phyloP scores from a whole-genome alignment of 2,113 vertebrate genomes.

The Trinectes maculatus region DNA sequence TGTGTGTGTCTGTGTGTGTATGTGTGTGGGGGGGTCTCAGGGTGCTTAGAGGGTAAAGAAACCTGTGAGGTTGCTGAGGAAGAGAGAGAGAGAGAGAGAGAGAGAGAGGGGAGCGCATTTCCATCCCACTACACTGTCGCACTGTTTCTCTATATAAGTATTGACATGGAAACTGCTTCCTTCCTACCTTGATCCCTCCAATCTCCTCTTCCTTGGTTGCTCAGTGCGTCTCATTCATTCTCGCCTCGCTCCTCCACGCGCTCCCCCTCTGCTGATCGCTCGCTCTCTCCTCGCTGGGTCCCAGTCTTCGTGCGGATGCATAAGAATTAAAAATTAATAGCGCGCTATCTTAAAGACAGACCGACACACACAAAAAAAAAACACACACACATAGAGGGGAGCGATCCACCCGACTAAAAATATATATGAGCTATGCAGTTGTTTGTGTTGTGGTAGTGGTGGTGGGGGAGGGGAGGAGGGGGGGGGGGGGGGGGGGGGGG shows the following conservation, averaged over 20 bases:
- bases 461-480: neutral
- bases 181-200: constrained; percentile 81
- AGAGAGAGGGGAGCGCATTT: too few relatives aligned
- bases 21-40: neutral
- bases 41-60: constrained; percentile 48
- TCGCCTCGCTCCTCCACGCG: constrained; percentile 59
- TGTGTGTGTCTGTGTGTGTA: too few relatives aligned
- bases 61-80: constrained; percentile 26
- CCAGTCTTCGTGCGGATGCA: constrained; percentile 82
- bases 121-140: too few relatives aligned
- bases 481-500: constrained; percentile 35
- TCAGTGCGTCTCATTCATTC: constrained; percentile 81
- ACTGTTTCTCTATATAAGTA: too few relatives aligned
- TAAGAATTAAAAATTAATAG: constrained; percentile 82
- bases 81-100: constrained; percentile 4
- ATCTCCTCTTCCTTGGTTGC: constrained; percentile 72
- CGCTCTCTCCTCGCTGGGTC: constrained; percentile 73
- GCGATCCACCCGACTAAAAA: constrained; percentile 51
- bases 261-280: constrained; percentile 70
- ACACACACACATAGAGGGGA: neutral
- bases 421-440: too few relatives aligned
- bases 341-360: constrained; percentile 67
- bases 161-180: constrained; percentile 29
- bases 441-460: too few relatives aligned
- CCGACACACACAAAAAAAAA: constrained; percentile 27